phyloP scores from a whole-genome alignment of 2,888 invertebrate genomes.

The Cataglyphis albicans region DNA sequence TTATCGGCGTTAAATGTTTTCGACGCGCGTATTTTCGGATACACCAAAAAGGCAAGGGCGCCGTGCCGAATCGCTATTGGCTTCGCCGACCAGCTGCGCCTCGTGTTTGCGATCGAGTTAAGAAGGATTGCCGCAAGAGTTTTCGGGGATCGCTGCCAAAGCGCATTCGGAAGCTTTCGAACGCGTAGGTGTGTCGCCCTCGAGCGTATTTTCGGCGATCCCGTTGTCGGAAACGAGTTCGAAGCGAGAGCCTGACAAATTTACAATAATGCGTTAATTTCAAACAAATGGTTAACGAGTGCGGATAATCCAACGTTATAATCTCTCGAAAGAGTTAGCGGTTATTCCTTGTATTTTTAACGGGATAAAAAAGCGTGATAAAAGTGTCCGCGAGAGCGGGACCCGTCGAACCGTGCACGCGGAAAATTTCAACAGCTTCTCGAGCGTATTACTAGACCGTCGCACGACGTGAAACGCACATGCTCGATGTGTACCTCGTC shows the following conservation, averaged over 20 bases:
- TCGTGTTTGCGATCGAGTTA: constrained; percentile 60
- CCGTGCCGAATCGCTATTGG: constrained; percentile 58
- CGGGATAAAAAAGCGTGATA: no score
- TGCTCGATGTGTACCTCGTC: constrained; percentile 49
- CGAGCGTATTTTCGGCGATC: constrained; percentile 40
- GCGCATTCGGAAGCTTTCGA: constrained; percentile 42
- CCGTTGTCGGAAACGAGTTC: not conserved
- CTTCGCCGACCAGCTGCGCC: constrained; percentile 60
- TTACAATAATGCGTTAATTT: constrained; percentile 19
- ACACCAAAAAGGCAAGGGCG: constrained; percentile 67
- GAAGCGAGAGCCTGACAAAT: not conserved
- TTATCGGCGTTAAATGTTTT: constrained; percentile 38
- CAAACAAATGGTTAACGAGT: constrained; percentile 17
- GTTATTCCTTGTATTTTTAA: not conserved
- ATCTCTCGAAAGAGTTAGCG: constrained; percentile 20
- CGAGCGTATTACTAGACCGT: constrained; percentile 5
- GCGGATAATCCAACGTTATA: not conserved
- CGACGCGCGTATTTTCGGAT: constrained; percentile 60
- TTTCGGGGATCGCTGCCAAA: constrained; percentile 57
- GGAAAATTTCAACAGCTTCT: constrained; percentile 50
- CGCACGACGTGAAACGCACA: constrained; percentile 38
- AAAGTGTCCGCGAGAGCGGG: not conserved
- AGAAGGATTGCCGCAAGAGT: constrained; percentile 60
- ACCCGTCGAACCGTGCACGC: constrained; percentile 1
- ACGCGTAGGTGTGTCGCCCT: constrained; percentile 36